A percentile compares a stretch with the other conserved stretches of the same genome.
phyloP scores from a whole-genome alignment of 2,888 invertebrate genomes.

The Ischnus inquisitorius region DNA sequence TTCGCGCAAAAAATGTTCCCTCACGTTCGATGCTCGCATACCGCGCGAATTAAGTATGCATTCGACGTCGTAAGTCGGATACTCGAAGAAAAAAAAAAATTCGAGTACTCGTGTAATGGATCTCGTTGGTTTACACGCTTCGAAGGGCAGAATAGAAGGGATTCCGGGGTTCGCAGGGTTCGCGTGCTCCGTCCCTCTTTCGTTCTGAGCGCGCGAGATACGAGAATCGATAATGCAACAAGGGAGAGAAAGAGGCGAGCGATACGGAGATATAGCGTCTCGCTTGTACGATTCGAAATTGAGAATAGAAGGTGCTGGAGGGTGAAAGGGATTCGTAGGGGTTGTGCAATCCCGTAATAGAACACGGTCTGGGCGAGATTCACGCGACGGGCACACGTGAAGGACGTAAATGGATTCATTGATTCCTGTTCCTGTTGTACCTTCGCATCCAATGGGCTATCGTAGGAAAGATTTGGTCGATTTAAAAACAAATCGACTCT shows the following conservation, averaged over 20 bases:
- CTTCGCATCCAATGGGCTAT: too few relatives aligned
- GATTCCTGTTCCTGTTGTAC: not conserved
- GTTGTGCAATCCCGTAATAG: not conserved
- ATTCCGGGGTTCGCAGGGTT: not conserved
- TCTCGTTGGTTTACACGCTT: conserved; percentile 19
- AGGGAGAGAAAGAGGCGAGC: conserved; percentile 7
- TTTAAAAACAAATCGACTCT: too few relatives aligned
- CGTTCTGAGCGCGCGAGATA: conserved; percentile 21
- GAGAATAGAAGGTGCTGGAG: conserved; percentile 16
- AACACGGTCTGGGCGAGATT: conserved; percentile 8
- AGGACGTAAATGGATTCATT: conserved; percentile 1
- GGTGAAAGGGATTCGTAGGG: conserved; percentile 22
- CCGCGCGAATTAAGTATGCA: conserved; percentile 31
- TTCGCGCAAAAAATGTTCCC: not conserved
- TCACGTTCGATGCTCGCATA: not conserved
- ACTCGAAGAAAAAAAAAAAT: not conserved
- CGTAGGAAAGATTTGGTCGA: too few relatives aligned
- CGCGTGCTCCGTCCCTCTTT: not conserved
- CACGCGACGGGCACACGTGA: not conserved
- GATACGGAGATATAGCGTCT: conserved; percentile 16
- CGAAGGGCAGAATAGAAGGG: conserved; percentile 20
- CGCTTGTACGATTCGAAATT: conserved; percentile 2
- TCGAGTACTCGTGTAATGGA: conserved; percentile 2
- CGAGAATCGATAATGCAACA: conserved; percentile 41
- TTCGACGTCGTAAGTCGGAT: not conserved